Conservation (phyloP, 2,113 vertebrate genomes). For the Dascyllus trimaculatus region DNA sequence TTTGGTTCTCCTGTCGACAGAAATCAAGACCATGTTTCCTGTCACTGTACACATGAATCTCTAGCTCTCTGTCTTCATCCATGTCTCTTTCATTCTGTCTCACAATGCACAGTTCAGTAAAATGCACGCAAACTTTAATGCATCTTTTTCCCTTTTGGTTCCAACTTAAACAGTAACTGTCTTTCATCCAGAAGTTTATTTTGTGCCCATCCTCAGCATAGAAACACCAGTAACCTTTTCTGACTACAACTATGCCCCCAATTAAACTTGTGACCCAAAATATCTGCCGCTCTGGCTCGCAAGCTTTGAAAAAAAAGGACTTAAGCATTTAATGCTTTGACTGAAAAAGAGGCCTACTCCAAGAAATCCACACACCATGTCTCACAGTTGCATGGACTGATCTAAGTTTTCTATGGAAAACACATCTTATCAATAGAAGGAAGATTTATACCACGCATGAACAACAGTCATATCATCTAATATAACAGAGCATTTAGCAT, state of each 20-base stretch:
- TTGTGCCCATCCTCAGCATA: not conserved
- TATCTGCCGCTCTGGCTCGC: conserved; percentile 2
- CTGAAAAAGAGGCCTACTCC: too few species aligned
- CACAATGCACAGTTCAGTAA: not conserved
- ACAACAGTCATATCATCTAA: too few species aligned
- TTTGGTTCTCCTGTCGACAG: not conserved
- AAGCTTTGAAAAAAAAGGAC: not conserved
- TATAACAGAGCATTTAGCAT: too few species aligned
- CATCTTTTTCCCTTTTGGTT: not conserved
- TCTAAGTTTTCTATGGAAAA: conserved; percentile 5
- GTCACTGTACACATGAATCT: not conserved
- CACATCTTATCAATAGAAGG: not conserved
- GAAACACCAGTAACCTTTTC: conserved; percentile 39
- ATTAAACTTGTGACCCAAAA: conserved; percentile 64
- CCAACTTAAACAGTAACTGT: not conserved
- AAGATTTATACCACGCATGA: too few species aligned
- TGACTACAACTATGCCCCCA: conserved; percentile 45
- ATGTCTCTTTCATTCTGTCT: not conserved
- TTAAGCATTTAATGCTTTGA: not conserved
- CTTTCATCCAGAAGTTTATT: conserved; percentile 3
- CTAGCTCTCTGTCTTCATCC: not conserved
- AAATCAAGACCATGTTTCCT: not conserved
- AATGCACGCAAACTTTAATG: not conserved
- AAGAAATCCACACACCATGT: not conserved
- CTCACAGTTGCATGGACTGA: not conserved